phyloP scores from a whole-genome alignment of 2,113 vertebrate genomes.

The Melanotaenia duboulayi region DNA sequence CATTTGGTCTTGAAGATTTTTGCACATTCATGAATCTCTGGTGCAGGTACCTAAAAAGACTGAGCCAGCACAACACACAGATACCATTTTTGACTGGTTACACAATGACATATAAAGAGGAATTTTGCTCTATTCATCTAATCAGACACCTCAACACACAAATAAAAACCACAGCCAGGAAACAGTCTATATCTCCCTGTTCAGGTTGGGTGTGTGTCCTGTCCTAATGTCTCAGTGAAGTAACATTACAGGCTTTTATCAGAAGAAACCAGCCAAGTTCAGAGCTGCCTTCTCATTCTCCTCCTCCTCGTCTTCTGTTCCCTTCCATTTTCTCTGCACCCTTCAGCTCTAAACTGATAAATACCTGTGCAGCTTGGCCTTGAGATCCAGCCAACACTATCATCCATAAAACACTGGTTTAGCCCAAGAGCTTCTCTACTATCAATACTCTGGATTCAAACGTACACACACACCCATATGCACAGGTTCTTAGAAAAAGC shows the following conservation, averaged over 20 bases:
- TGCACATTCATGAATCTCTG: too few species aligned
- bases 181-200: neutral
- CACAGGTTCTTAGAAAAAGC: conserved; percentile 1
- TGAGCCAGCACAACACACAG: too few species aligned
- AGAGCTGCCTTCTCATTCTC: conserved; percentile 54
- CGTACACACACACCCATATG: conserved; percentile 4
- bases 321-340: conserved; percentile 18
- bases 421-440: conserved; percentile 55
- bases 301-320: conserved; percentile 54
- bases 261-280: conserved; percentile 69
- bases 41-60: too few species aligned
- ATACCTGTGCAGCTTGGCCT: conserved; percentile 51
- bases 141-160: too few species aligned
- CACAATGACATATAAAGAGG: too few species aligned
- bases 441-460: conserved; percentile 28
- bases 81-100: too few species aligned
- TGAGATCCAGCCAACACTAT: conserved; percentile 43
- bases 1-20: too few species aligned
- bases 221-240: conserved; percentile 20
- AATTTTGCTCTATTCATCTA: too few species aligned
- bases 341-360: conserved; percentile 68
- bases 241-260: conserved; percentile 45
- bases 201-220: neutral
- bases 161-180: conserved; percentile 6
- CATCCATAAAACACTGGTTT: conserved; percentile 62